These are phyloP conservation scores for Herminia tarsipennalis DNA, from an alignment of 2,888 invertebrate genomes.

Conservation along the genomic window DNA sequence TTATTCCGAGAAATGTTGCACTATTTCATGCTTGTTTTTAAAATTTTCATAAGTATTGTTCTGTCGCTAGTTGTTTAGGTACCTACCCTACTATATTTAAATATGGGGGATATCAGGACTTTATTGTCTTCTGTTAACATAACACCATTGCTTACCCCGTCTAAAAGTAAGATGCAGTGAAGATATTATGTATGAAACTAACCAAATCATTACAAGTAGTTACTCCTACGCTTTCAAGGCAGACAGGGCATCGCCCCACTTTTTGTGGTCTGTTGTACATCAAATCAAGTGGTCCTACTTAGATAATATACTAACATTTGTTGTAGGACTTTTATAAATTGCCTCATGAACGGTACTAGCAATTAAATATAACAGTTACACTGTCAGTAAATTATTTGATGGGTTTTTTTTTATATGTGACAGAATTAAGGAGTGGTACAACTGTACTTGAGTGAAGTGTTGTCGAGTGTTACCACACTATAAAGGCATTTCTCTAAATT, in stretches of 20 bases:
- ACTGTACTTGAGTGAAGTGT: too few species aligned
- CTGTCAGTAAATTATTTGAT: slow-evolving; percentile 17
- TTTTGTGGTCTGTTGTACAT: slow-evolving; percentile 50
- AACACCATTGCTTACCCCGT: not conserved
- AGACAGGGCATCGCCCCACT: slow-evolving; percentile 53
- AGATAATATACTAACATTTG: slow-evolving; percentile 10
- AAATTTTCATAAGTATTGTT: too few species aligned
- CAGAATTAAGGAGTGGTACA: too few species aligned
- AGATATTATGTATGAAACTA: not conserved
- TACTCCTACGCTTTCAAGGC: slow-evolving; percentile 30
- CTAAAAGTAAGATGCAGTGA: not conserved
- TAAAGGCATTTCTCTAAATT: too few species aligned
- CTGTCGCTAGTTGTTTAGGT: too few species aligned
- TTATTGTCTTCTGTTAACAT: too few species aligned
- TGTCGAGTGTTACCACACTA: too few species aligned
- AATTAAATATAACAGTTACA: slow-evolving; percentile 35
- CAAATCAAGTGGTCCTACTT: slow-evolving; percentile 31
- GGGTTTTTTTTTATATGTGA: not conserved
- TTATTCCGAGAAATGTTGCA: too few species aligned
- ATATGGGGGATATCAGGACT: too few species aligned
- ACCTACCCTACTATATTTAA: too few species aligned
- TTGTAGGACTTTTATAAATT: slow-evolving; percentile 1
- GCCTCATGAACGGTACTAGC: slow-evolving; percentile 18
- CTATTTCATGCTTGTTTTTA: too few species aligned
- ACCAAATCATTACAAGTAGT: slow-evolving; percentile 17